Conservation (phyloP, 2,113 vertebrate species). For the Otis tarda region DNA sequence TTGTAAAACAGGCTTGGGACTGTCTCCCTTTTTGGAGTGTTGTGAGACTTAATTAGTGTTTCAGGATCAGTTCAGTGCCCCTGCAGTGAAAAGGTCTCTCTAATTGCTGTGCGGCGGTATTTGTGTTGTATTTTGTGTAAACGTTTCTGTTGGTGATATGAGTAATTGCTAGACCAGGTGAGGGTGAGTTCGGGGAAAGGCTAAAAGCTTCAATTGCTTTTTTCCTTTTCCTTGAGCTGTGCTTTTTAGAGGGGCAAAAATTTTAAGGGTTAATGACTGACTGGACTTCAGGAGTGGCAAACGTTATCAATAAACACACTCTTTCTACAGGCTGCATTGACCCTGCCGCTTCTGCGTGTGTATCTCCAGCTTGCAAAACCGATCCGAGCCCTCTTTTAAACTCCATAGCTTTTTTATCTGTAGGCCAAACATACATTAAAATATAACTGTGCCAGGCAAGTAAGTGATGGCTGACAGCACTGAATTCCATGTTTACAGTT, state of each 20-base stretch:
- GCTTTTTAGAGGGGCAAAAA: neutral
- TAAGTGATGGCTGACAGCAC: constrained; percentile 1
- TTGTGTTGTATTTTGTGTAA: neutral
- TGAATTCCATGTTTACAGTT: constrained; percentile 8
- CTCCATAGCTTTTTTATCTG: neutral
- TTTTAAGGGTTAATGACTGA: neutral
- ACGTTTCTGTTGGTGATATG: neutral
- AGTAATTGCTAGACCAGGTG: neutral
- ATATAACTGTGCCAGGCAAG: neutral
- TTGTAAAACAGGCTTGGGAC: neutral
- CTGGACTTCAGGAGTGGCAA: neutral
- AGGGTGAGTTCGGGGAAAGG: neutral
- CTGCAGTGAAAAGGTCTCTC: neutral
- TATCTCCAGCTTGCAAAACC: neutral
- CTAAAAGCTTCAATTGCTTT: neutral
- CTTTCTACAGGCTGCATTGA: neutral
- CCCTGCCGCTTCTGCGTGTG: neutral
- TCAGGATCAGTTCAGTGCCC: neutral
- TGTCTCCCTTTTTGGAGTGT: neutral
- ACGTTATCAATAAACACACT: neutral
- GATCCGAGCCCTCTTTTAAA: neutral
- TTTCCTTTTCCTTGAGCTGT: neutral
- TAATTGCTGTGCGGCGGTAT: neutral
- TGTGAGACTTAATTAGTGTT: neutral
- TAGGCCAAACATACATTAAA: neutral